phyloP scores from a whole-genome alignment of 2,113 vertebrate species.

The Progne subis region DNA sequence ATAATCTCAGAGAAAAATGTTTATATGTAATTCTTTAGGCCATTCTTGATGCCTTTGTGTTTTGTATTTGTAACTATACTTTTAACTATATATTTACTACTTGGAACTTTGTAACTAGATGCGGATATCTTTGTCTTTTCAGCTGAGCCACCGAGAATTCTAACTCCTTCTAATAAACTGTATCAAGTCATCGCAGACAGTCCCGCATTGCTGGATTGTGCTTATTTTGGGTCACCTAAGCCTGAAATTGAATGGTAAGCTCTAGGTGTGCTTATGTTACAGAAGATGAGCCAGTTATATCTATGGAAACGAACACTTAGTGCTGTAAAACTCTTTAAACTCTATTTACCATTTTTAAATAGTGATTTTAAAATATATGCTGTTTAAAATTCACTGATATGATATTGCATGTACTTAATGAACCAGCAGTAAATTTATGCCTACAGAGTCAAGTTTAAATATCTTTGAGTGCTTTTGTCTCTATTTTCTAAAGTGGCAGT shows the following conservation, averaged over 20 bases:
- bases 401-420: neutral
- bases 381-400: fast-evolving
- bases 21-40: neutral
- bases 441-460: neutral
- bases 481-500: neutral
- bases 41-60: neutral
- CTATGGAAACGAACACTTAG: neutral
- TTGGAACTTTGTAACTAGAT: neutral
- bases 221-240: conserved; percentile 91
- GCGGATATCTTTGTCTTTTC: conserved; percentile 50
- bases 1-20: neutral
- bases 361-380: neutral
- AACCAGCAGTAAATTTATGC: neutral
- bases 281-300: neutral
- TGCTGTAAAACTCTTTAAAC: neutral
- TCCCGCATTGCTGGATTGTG: conserved; percentile 85
- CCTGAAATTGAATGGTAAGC: conserved; percentile 91
- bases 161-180: conserved; percentile 82
- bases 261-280: neutral
- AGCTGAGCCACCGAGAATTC: conserved; percentile 93
- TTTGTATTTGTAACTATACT: neutral
- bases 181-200: conserved; percentile 91
- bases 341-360: neutral
- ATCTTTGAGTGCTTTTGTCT: neutral
- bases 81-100: neutral